A percentile compares a stretch with the other conserved stretches of the same genome.
Conservation (phyloP, 2,113 vertebrate species). For the Geothlypis trichas region DNA sequence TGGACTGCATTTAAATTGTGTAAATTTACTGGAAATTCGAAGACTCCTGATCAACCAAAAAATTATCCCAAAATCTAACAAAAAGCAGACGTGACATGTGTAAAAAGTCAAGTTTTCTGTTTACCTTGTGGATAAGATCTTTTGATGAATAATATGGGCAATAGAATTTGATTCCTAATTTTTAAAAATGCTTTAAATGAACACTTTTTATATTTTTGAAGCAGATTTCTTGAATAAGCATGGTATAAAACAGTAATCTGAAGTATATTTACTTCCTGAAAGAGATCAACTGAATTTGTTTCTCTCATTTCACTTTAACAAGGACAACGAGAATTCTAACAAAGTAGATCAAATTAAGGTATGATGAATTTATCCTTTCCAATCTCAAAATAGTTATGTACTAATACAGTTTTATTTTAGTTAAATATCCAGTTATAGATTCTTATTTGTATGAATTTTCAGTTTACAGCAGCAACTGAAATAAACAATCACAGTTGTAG, state of each 20-base stretch:
- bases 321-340: background rate
- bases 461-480: background rate
- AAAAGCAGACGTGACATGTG: background rate
- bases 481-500: background rate
- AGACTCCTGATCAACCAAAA: background rate
- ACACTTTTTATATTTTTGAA: background rate
- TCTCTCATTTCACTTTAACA: background rate
- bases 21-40: background rate
- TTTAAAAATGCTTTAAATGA: background rate
- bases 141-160: background rate
- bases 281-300: background rate
- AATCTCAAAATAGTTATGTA: background rate
- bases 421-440: background rate
- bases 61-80: rapidly evolving
- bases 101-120: background rate
- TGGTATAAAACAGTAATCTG: too few species aligned
- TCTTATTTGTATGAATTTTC: background rate
- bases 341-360: background rate
- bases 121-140: background rate
- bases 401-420: background rate
- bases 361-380: background rate
- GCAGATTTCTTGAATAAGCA: background rate
- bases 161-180: background rate
- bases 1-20: background rate
- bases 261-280: background rate